Base-by-base conservation (phyloP, 1,140 invertebrate genomes). In the Cotesia typhae region DNA sequence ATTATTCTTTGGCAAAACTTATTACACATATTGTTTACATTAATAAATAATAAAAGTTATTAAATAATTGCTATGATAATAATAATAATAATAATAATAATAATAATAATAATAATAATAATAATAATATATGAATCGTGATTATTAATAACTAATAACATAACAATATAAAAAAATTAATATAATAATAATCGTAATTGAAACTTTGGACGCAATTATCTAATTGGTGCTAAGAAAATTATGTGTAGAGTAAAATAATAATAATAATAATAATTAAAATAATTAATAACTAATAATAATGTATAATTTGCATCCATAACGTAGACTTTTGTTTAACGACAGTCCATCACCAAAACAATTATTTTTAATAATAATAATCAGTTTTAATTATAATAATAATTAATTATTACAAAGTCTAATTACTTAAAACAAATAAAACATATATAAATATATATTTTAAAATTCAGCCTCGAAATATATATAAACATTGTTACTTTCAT, bases 1-100 rank as follows among this genome's bases (percentile, higher is more conserved):
- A 73, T 64, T 80, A 67, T 85, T 87, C 85, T 87, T 87, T 87
- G 85, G 85, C 85, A 87, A 87, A 86, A 86, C 84, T 86, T 86
- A 87, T 87, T 87, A 87, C 85, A 87, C 85, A 85, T 85, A 85
- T 75, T 79, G 83, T 37, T 65, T 41, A 84, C 70, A 83, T 85
- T 83, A 86, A 87, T 86, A 85, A 87, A 87, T 85, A 85, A 83
- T 81, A 83, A 84, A 84, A 77, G 77, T 47, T 74, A 83, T 85
- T 82, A 85, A 85, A 84, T 85, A 84, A 79, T 79, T 70, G 76
- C 76, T 77, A 77, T 80, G 77, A 77, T 79, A 80, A 79, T 82
- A 64, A 17, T 12, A 52, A 63, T 73, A 77, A 75, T 68, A 69
- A 76, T 76, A 28, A 28, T 28, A 28, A 72, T 75, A 77, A 69